These are phyloP conservation scores for Lepilemur ruficaudatus DNA, from an alignment of 2,797 vertebrate species.

Conservation along the genomic window DNA sequence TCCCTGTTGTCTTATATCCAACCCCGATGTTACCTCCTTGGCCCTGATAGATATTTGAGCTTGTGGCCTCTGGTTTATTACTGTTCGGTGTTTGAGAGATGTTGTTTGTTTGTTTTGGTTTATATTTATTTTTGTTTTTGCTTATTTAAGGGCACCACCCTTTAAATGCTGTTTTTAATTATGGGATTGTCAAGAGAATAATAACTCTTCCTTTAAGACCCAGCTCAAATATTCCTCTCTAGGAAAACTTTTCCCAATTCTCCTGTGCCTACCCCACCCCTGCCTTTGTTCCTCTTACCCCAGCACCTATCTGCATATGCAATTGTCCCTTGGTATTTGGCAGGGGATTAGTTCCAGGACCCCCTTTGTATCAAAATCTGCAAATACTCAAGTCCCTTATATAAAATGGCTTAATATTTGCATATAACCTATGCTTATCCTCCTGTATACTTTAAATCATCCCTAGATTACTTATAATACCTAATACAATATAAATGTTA, in stretches of 20 bases:
- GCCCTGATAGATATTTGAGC: background rate
- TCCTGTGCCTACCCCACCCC: background rate
- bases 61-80: background rate
- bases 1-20: background rate
- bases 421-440: background rate
- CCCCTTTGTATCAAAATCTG: background rate
- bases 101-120: background rate
- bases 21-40: background rate
- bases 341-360: background rate
- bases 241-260: background rate
- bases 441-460: background rate
- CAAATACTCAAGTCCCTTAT: background rate
- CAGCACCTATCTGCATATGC: background rate
- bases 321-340: background rate
- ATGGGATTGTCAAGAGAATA: background rate
- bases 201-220: background rate
- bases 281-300: background rate
- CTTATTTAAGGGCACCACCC: background rate
- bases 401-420: background rate
- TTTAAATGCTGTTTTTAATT: background rate
- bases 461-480: background rate
- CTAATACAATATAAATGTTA: background rate
- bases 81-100: background rate
- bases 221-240: background rate
- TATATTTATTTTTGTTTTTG: background rate